phyloP scores from a whole-genome alignment of 2,797 vertebrate species.

The Peromyscus nudipes region DNA sequence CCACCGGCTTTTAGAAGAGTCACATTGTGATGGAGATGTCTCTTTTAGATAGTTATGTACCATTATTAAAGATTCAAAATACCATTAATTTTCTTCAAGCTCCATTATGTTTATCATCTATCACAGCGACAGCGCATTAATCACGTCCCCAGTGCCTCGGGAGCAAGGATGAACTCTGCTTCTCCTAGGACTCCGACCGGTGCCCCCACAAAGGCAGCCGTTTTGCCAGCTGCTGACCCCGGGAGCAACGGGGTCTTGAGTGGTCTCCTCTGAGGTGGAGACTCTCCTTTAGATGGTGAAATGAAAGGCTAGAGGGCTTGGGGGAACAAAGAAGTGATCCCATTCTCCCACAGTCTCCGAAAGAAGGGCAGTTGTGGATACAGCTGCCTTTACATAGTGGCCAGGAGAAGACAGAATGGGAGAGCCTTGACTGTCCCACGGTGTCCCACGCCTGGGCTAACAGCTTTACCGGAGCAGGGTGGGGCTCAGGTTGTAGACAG shows the following conservation, averaged over 20 bases:
- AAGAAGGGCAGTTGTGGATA: not conserved
- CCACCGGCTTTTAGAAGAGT: not conserved
- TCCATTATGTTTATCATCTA: constrained; percentile 69
- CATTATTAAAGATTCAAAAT: constrained; percentile 78
- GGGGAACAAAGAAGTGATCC: not conserved
- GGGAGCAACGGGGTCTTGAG: not conserved
- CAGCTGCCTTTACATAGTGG: not conserved
- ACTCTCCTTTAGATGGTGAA: not conserved
- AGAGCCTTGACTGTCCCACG: rapidly evolving
- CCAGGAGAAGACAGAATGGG: rapidly evolving
- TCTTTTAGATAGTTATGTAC: constrained; percentile 53
- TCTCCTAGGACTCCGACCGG: constrained; percentile 45
- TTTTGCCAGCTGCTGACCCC: not conserved
- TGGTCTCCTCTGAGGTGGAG: not conserved
- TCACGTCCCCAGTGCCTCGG: constrained; percentile 56
- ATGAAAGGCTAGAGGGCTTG: not conserved
- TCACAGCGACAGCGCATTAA: constrained; percentile 76
- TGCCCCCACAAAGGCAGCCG: not conserved
- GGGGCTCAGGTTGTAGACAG: not conserved
- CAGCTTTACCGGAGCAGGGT: rapidly evolving
- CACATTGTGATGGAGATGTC: constrained; percentile 67
- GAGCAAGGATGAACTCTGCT: constrained; percentile 17
- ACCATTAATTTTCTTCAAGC: constrained; percentile 79
- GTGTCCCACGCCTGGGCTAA: rapidly evolving
- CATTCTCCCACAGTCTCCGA: not conserved